Conservation (phyloP, 2,888 invertebrate genomes). For the Bellardia bayeri region DNA sequence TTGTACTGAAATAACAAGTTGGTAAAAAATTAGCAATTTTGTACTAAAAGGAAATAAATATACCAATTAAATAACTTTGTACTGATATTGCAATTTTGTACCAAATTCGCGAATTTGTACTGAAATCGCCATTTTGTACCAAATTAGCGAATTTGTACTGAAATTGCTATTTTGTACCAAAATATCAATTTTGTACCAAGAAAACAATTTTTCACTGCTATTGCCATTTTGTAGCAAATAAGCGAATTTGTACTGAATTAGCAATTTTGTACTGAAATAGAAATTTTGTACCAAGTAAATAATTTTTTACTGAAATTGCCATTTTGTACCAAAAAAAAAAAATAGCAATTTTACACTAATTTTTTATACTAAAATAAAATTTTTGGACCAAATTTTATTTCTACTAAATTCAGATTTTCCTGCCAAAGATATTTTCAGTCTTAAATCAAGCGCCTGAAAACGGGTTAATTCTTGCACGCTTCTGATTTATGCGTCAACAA, state of each 20-base stretch:
- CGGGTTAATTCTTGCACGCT: slow-evolving; percentile 38
- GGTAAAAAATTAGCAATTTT: background rate
- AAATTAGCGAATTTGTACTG: background rate
- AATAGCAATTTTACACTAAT: background rate
- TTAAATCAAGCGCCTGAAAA: background rate
- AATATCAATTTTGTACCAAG: background rate
- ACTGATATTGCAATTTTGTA: background rate
- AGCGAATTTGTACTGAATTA: background rate
- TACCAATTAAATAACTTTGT: background rate
- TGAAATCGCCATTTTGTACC: background rate
- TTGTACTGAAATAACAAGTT: background rate
- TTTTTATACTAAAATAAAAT: background rate
- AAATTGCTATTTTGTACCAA: background rate
- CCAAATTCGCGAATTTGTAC: background rate
- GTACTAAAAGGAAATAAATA: too few relatives aligned
- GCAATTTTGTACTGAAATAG: background rate
- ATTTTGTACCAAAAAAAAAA: too few relatives aligned
- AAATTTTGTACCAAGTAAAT: background rate
- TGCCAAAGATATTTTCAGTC: too few relatives aligned
- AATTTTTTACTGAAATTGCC: background rate
- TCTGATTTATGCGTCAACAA: slow-evolving; percentile 57
- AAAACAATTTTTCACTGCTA: background rate
- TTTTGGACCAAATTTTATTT: too few relatives aligned
- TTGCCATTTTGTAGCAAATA: background rate
- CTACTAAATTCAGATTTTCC: too few relatives aligned